Evolutionary conservation across 1,140 invertebrate genomes (phyloP).

Genomic region (Scaptomyza montana): DNA sequence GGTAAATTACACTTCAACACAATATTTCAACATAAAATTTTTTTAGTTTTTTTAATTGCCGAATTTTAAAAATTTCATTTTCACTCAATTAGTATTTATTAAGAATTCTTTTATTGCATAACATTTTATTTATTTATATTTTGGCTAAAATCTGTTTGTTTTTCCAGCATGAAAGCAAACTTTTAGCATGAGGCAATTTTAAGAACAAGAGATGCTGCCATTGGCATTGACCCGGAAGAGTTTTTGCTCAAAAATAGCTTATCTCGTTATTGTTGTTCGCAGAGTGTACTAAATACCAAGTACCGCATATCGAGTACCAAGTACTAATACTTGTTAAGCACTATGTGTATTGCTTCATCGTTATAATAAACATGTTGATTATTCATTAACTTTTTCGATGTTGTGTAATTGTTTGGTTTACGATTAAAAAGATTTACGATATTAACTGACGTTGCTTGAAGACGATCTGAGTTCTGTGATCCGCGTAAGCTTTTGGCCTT

Average conservation of each 20-base stretch:
- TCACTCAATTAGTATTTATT: constrained; percentile 39
- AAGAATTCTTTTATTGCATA: constrained; percentile 48
- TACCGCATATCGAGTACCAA: background rate
- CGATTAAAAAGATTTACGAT: constrained; percentile 76
- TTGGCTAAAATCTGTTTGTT: constrained; percentile 15
- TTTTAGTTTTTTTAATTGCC: constrained; percentile 18
- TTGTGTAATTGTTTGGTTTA: constrained; percentile 68
- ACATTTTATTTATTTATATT: constrained; percentile 45
- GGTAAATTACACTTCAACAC: background rate
- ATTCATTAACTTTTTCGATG: constrained; percentile 50
- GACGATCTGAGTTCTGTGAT: constrained; percentile 13
- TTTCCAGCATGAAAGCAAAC: constrained; percentile 21
- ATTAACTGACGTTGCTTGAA: constrained; percentile 44
- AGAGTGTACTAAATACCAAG: constrained; percentile 1
- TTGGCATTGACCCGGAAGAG: constrained; percentile 67
- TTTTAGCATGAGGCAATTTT: constrained; percentile 7
- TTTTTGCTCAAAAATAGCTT: constrained; percentile 53
- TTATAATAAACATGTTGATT: constrained; percentile 65
- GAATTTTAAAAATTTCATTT: constrained; percentile 33
- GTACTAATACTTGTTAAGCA: constrained; percentile 7
- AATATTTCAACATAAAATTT: background rate
- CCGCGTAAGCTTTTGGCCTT: constrained; percentile 29
- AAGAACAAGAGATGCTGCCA: constrained; percentile 19
- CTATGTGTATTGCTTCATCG: constrained; percentile 51
- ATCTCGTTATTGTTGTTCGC: constrained; percentile 48